These are phyloP conservation scores for Simalia tracyae DNA, from an alignment of 2,797 vertebrate genomes.

Conservation along the genomic window DNA sequence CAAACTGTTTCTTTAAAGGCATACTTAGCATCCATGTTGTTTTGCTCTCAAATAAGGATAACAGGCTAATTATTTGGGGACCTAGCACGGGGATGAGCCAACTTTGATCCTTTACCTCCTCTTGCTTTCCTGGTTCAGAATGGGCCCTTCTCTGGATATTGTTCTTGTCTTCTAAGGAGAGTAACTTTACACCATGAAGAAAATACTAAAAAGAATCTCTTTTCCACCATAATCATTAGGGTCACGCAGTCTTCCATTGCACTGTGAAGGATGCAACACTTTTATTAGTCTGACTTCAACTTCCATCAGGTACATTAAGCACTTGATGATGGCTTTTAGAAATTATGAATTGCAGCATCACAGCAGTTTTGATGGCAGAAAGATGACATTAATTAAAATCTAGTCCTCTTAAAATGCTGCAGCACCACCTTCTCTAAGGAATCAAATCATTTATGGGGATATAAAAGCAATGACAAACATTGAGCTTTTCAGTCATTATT, in stretches of 20 bases:
- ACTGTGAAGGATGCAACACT: not conserved
- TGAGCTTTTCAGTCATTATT: conserved; percentile 43
- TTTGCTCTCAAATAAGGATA: not conserved
- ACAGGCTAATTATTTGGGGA: not conserved
- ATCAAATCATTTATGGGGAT: conserved; percentile 39
- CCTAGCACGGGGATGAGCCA: not conserved
- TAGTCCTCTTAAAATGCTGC: not conserved
- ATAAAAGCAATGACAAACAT: conserved; percentile 38
- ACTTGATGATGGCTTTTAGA: conserved; percentile 39
- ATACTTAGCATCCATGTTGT: not conserved
- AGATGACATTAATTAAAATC: conserved; percentile 43
- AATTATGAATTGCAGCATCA: conserved; percentile 40
- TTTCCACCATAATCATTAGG: not conserved
- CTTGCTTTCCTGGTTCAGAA: not conserved
- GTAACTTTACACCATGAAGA: not conserved
- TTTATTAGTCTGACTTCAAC: conserved; percentile 23
- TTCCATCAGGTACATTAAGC: conserved; percentile 45
- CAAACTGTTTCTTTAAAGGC: too few relatives aligned
- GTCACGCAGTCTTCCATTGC: not conserved
- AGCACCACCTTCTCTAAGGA: conserved; percentile 23
- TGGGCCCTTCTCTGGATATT: not conserved
- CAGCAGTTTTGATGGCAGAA: conserved; percentile 32
- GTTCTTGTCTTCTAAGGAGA: not conserved
- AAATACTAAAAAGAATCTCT: not conserved
- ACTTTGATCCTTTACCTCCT: not conserved